Evolutionary conservation across 2,113 vertebrate species (phyloP), one percentile per base, ranked within the genome.

Genomic region (Mormoops blainvillei): DNA sequence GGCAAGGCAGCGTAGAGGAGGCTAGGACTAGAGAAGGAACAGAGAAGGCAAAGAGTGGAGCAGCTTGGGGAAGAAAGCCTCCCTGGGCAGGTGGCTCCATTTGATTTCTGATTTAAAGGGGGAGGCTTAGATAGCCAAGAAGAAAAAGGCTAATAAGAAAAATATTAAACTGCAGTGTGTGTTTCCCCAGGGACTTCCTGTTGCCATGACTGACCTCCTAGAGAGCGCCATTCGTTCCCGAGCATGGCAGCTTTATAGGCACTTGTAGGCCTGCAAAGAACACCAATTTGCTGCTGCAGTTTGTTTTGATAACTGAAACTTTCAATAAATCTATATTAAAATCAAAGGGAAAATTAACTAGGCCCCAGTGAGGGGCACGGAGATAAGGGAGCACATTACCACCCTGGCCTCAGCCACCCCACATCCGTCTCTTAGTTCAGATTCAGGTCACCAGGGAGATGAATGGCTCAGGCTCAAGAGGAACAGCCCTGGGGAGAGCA

Each of bases 301-400:
- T 98, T 99, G 99, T 99, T 99, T 99, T 98, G 98, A 99, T 99
- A 99, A 99, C 98, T 98, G 98, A 98, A 98, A 98, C 98, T 98
- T 99, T 98, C 98, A 99, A 99, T 99, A 99, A 99, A 99, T 99
- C 99, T 99, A 98, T 98, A 99, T 99, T 99, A 99, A 99, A 99
- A 99, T 99, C 98, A 99, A 99, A 99, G 98, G 94, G 98, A 98
- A 98, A 99, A 99, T 99, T 98, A 99, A 99, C 98, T 98, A 98
- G 98, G 98, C 98, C 56, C 92, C 94, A 98, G 98, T 98, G 97
- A 65, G 98, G 97, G 98, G 97, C 98, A 98, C 95, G 48, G 94
- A 98, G 98, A 99, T 98, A 98, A 98, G 98, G 98, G 97, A 98
- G 97, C 97, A 95, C 97, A 98, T 98, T 98, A 98, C 98, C 97